Evolutionary conservation across 2,113 vertebrate genomes (phyloP), one percentile per base, ranked within the genome.

Genomic region (Pteropus alecto): DNA sequence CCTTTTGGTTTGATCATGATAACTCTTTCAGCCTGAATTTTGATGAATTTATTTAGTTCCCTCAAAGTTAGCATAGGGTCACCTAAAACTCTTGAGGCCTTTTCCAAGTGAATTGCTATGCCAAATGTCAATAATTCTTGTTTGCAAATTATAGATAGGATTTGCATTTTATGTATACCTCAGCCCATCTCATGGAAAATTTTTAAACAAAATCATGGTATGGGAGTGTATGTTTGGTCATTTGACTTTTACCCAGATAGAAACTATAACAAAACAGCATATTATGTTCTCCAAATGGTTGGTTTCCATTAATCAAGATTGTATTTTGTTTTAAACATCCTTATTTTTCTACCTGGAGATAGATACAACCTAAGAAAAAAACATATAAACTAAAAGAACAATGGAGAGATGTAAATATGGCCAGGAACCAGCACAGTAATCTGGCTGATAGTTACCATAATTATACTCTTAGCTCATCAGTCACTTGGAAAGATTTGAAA

Each of bases 11-110:
- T 86, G 51, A n/a, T 73, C 46, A 21, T 87, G 35, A 63, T 90
- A 24, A 24, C 26, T 77, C 54, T 41, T 92, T 89, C 18, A 86
- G 35, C 41, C 70, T 96, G 78, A 92, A 56, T 97, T 95, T 87
- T 73, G 68, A 86, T 81, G 24, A 91, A 71, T 41, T 71, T 94
- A 58, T 87, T 85, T 58, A 88, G 35, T 58, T 92, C 19, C 18
- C 24, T 97, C 68, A 89, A 71, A 77, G 83, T 58, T 35, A 43
- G 4, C 22, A 48, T 82, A 78, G 5, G 4, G 30, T 48, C 67
- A 92, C 1, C 28, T 85, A 74, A 91, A 85, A 86, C 14, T 65
- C 56, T 67, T 93, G 35, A 67, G 58, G 73, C 38, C 54, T 89
- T 93, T 93, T 85, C 46, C 46, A 92, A 61, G 67, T 82, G 76